Percentiles rank a stretch among this genome's conserved stretches.
Conservation (phyloP, 2,113 vertebrate species). For the Neogale vison region DNA sequence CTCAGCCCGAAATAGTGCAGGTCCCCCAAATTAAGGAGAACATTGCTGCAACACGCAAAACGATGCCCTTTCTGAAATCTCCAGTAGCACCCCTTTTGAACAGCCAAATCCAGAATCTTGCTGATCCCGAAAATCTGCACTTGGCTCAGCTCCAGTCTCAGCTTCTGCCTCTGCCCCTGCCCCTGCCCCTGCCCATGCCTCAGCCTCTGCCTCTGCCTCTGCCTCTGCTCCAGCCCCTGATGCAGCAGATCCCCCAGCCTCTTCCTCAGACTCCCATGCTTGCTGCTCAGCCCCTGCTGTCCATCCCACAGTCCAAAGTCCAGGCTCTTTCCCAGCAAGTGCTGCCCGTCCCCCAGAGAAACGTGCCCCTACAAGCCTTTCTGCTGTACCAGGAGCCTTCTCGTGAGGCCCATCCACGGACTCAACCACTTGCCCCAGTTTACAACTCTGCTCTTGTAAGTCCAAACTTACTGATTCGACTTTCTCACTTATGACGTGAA, state of each 20-base stretch:
- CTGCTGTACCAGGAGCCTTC: not conserved
- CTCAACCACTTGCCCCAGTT: not conserved
- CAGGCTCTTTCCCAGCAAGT: not conserved
- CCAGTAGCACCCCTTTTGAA: accelerated
- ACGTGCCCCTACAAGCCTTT: not conserved
- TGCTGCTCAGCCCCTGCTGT: not conserved
- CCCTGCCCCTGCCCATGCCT: not conserved
- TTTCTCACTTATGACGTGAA: not conserved
- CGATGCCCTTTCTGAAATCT: not conserved
- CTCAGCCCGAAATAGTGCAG: not conserved
- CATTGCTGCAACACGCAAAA: not conserved
- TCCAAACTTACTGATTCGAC: not conserved
- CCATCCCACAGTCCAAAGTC: not conserved
- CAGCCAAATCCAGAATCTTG: not conserved
- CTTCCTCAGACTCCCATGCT: not conserved
- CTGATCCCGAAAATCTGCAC: not conserved
- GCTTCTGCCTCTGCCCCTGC: not conserved
- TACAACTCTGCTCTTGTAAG: constrained; percentile 14
- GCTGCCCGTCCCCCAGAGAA: not conserved
- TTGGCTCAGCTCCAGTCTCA: not conserved
- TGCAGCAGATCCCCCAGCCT: not conserved
- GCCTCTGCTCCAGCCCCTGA: not conserved
- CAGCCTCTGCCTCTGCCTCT: not conserved
- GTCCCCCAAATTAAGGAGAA: not conserved
- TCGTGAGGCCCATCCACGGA: accelerated